Evolutionary conservation across 2,888 invertebrate genomes (phyloP).

Genomic region (Erynnis tages): DNA sequence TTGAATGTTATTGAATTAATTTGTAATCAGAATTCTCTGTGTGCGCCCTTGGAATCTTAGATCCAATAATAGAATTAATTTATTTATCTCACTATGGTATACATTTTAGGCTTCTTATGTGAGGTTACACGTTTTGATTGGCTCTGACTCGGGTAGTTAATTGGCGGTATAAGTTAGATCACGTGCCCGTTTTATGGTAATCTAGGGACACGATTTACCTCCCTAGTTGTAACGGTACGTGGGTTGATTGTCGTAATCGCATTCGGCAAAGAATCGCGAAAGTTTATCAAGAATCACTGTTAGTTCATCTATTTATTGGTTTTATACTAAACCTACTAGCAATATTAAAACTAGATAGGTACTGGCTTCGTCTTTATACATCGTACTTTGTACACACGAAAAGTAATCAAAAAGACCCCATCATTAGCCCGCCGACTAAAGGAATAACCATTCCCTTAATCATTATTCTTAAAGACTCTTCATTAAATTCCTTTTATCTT

Average conservation of each 20-base stretch:
- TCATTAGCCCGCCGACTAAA: slow-evolving; percentile 75
- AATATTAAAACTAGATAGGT: no score
- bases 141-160: slow-evolving; percentile 27
- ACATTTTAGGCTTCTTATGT: slow-evolving; percentile 43
- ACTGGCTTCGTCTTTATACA: no score
- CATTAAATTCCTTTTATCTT: slow-evolving; percentile 82
- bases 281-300: no score
- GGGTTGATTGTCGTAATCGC: slow-evolving; percentile 8
- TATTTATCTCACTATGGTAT: slow-evolving; percentile 50
- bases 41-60: slow-evolving; percentile 67
- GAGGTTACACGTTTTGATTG: slow-evolving; percentile 39
- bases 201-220: slow-evolving; percentile 20
- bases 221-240: slow-evolving; percentile 9
- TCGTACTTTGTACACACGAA: slow-evolving; percentile 66
- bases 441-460: slow-evolving; percentile 80
- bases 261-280: no score
- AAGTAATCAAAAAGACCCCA: slow-evolving; percentile 74
- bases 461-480: slow-evolving; percentile 81
- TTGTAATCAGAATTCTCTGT: slow-evolving; percentile 78
- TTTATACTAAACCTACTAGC: no score
- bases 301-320: no score
- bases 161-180: slow-evolving; percentile 23
- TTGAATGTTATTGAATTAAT: slow-evolving; percentile 79
- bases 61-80: slow-evolving; percentile 67
- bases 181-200: slow-evolving; percentile 26